Evolutionary conservation across 2,888 invertebrate species (phyloP).

Genomic region (Synanthedon formicaeformis): DNA sequence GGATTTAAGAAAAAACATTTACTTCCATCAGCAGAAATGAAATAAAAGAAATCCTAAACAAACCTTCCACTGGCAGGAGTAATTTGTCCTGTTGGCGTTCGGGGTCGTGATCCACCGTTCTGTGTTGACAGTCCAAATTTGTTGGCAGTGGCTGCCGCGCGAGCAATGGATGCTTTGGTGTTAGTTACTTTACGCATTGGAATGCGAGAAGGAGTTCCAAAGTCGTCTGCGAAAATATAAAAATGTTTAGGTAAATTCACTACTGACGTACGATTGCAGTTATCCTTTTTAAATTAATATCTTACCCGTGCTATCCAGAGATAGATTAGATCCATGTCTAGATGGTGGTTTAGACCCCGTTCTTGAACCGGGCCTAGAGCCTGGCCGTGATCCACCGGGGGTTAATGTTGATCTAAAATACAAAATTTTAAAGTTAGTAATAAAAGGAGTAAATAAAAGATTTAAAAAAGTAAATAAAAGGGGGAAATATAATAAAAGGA

Average conservation of each 20-base stretch:
- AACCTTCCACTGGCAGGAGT: conserved; percentile 84
- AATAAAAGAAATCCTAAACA: neutral
- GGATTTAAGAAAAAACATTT: too few species aligned
- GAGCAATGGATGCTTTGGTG: conserved; percentile 60
- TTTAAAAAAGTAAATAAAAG: neutral
- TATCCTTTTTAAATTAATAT: neutral
- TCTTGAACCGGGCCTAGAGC: conserved; percentile 86
- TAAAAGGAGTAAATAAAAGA: neutral
- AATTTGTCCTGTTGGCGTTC: conserved; percentile 82
- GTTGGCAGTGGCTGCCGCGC: conserved; percentile 73
- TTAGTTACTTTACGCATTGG: conserved; percentile 80
- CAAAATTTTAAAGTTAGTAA: neutral
- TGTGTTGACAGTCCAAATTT: conserved; percentile 70
- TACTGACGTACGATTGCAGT: neutral
- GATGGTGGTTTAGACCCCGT: conserved; percentile 93
- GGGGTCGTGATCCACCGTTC: conserved; percentile 74
- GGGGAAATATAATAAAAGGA: neutral
- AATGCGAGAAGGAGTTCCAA: conserved; percentile 82
- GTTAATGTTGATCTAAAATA: conserved; percentile 74
- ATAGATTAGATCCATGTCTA: conserved; percentile 91
- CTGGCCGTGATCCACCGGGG: conserved; percentile 85
- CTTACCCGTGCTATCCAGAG: conserved; percentile 87
- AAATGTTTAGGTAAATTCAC: neutral
- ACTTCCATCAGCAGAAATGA: neutral
- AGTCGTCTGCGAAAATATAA: conserved; percentile 70